Conservation (phyloP, 2,888 invertebrate genomes). For the Laothoe populi region DNA sequence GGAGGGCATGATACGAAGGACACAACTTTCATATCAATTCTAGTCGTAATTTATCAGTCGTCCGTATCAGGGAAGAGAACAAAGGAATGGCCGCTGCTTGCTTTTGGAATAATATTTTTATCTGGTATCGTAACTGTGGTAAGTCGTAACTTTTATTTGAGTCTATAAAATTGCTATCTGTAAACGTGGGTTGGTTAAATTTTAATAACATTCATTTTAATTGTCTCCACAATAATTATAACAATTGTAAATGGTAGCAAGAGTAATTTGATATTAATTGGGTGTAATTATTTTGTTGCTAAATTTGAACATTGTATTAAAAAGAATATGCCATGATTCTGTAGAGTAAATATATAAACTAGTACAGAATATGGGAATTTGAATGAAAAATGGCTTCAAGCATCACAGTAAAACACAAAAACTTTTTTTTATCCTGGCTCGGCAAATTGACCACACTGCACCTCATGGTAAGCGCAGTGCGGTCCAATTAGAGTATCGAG, state of each 20-base stretch:
- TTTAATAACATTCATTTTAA: conserved; percentile 15
- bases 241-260: background rate
- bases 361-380: background rate
- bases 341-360: background rate
- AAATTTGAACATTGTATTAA: background rate
- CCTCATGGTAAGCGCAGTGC: too few relatives aligned
- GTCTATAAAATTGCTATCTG: conserved; percentile 16
- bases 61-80: conserved; percentile 71
- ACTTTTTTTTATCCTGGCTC: too few relatives aligned
- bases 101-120: conserved; percentile 81
- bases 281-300: conserved; percentile 14
- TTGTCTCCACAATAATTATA: conserved; percentile 4
- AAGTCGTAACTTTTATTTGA: conserved; percentile 45
- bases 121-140: conserved; percentile 87
- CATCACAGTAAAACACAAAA: too few relatives aligned
- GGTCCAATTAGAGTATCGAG: too few relatives aligned
- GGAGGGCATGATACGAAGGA: conserved; percentile 70
- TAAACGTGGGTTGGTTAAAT: conserved; percentile 18
- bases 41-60: conserved; percentile 86
- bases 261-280: conserved; percentile 10
- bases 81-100: conserved; percentile 85
- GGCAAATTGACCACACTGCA: too few relatives aligned
- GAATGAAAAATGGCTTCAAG: too few relatives aligned
- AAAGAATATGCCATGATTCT: background rate
- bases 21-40: conserved; percentile 83